These are phyloP conservation scores for Trigoniulus corallinus DNA, from an alignment of 1,140 invertebrate species.

Conservation along the genomic window DNA sequence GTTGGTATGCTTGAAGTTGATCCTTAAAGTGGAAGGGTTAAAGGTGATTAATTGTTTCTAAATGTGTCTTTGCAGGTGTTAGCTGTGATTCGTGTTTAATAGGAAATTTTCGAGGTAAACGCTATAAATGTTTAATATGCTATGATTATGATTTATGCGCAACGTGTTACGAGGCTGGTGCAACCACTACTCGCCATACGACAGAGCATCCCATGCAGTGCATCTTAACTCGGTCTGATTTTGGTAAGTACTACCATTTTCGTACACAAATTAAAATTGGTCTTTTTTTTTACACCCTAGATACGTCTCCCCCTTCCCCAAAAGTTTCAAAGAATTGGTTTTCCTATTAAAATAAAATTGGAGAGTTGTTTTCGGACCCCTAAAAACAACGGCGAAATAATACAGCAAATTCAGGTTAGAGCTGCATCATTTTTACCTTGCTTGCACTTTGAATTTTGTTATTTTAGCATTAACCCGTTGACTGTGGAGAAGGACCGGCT, in stretches of 20 bases:
- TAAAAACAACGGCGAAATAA: too few species aligned
- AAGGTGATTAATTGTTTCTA: neutral
- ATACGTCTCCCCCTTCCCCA: too few species aligned
- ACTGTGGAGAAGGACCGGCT: too few species aligned
- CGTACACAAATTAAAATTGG: neutral
- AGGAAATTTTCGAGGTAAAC: slow-evolving; percentile 88
- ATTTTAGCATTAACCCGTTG: too few species aligned
- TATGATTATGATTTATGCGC: slow-evolving; percentile 98
- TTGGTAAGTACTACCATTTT: slow-evolving; percentile 42
- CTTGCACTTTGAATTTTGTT: too few species aligned
- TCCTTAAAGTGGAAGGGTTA: slow-evolving; percentile 40
- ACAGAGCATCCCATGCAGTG: slow-evolving; percentile 97
- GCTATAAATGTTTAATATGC: slow-evolving; percentile 97
- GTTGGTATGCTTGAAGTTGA: too few species aligned
- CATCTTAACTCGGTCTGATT: slow-evolving; percentile 89
- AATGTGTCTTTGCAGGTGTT: slow-evolving; percentile 38
- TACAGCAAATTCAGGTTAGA: too few species aligned
- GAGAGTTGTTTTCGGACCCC: too few species aligned
- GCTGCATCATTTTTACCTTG: too few species aligned
- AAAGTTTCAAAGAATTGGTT: too few species aligned
- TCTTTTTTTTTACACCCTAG: too few species aligned
- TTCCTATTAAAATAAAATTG: too few species aligned
- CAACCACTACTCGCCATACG: slow-evolving; percentile 78
- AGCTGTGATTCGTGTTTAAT: slow-evolving; percentile 99
- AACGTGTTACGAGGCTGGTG: slow-evolving; percentile 85